phyloP scores from a whole-genome alignment of 2,888 invertebrate species.

The Aricia artaxerxes region DNA sequence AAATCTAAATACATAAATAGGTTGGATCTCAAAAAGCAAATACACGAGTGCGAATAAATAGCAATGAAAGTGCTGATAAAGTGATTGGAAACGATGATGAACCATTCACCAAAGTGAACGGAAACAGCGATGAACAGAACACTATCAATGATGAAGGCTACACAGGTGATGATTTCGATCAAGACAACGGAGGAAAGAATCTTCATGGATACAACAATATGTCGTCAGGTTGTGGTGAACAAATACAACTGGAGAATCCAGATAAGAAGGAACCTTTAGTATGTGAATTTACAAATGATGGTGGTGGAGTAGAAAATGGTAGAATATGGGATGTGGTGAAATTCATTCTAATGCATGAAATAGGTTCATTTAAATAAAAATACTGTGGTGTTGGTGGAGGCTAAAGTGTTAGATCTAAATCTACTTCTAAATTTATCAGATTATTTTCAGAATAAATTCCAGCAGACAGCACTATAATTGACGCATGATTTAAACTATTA shows the following conservation, averaged over 20 bases:
- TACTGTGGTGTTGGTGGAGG: background rate
- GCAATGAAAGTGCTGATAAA: constrained; percentile 39
- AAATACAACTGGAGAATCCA: constrained; percentile 68
- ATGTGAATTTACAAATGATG: constrained; percentile 45
- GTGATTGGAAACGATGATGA: constrained; percentile 34
- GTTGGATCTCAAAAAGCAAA: constrained; percentile 54
- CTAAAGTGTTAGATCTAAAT: too few species aligned
- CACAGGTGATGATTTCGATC: constrained; percentile 43
- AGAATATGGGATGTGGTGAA: background rate
- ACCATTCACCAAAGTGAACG: background rate
- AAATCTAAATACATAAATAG: constrained; percentile 44
- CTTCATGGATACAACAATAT: constrained; percentile 68
- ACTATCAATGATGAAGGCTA: constrained; percentile 38
- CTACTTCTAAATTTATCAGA: too few species aligned
- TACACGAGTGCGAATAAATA: constrained; percentile 46
- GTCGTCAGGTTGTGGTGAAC: constrained; percentile 59
- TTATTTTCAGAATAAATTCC: too few species aligned
- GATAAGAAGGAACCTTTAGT: constrained; percentile 67
- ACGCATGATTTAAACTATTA: background rate
- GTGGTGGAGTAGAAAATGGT: constrained; percentile 43
- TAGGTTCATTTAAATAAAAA: background rate
- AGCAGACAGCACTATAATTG: too few species aligned
- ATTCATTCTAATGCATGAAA: background rate
- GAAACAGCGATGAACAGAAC: constrained; percentile 13
- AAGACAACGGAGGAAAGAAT: constrained; percentile 46